These are phyloP conservation scores for Brachionus calyciflorus DNA, from an alignment of 1,140 invertebrate genomes.

Conservation along the genomic window DNA sequence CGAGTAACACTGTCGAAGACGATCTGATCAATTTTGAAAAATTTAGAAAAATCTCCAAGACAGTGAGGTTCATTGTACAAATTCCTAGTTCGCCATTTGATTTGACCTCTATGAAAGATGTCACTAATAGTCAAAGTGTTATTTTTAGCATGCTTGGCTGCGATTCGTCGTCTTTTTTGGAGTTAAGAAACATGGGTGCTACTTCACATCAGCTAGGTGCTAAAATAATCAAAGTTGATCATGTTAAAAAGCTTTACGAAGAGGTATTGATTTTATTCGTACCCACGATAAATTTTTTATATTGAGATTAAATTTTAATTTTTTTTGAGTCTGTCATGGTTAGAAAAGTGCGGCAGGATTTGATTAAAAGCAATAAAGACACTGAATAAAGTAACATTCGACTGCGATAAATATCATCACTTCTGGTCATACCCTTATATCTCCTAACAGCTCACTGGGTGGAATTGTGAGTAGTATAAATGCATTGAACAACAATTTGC, in stretches of 20 bases:
- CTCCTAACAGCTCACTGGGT: constrained; percentile 4
- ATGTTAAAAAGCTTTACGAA: constrained; percentile 40
- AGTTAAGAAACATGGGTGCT: neutral
- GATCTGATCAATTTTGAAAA: constrained; percentile 85
- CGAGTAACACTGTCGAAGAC: constrained; percentile 7
- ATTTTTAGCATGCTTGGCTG: constrained; percentile 35
- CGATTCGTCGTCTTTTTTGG: neutral
- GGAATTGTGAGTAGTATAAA: constrained; percentile 28
- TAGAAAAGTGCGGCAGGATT: constrained; percentile 29
- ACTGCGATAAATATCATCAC: constrained; percentile 24
- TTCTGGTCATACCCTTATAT: constrained; percentile 2
- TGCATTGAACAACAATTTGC: constrained; percentile 25
- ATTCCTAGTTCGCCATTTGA: constrained; percentile 85
- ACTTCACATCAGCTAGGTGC: constrained; percentile 14
- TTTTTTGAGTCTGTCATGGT: constrained; percentile 40
- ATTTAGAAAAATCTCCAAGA: constrained; percentile 94
- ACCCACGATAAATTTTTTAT: no score
- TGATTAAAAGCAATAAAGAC: constrained; percentile 35
- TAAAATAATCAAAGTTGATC: constrained; percentile 1
- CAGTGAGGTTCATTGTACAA: constrained; percentile 82
- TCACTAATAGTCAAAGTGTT: neutral
- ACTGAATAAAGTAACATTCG: neutral
- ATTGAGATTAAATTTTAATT: no score
- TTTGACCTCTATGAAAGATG: constrained; percentile 36
- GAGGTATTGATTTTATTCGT: constrained; percentile 4